Base-by-base conservation (phyloP, 2,888 invertebrate genomes). In the Drosophila subsilvestris region DNA sequence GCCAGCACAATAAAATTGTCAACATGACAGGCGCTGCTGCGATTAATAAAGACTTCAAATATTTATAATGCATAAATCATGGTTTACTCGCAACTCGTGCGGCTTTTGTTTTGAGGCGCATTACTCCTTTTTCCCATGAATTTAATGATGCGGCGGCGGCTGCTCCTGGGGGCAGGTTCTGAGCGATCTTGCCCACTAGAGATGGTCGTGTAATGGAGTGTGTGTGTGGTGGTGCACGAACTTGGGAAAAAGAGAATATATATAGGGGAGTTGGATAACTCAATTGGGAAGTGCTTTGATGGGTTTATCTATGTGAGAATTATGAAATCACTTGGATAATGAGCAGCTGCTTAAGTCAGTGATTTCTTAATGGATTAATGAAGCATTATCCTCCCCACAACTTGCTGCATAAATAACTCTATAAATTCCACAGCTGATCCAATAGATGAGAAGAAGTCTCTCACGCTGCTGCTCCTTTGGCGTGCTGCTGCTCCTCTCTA, bases 21-120 rank as follows among this genome's bases (percentile, higher is more conserved):
- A 87, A 85, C 86, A 73, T 86, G 88, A 88, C 84, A 84, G 85
- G 65, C 53, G n/a, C n/a, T n/a, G n/a, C 53, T 49, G 47, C 85
- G 77, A 84, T 88, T 84, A 86, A 86, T 84, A 86, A 63, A 80
- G 84, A 76, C 74, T 63, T 83, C 59, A 77, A 51, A 83, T 25
- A 0, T 88, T 83, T 80, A 73, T 76, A 70, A 66, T 29, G 66
- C 81, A 84, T 84, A 84, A 83, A 78, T 80, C 80, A 83, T 66
- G 63, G 17, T 8, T 42, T 9, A 25, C 48, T 43, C 32, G 47
- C 71, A 84, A 75, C 37, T 37, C 88, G 80, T 73, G 68, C 57
- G 44, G 45, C 44, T 42, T 58, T 51, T 37, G 20, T 44, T 51
- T 48, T 20, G n/a, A 7, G 17, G 12, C 22, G 66, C 69, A 55